phyloP scores from a whole-genome alignment of 2,797 vertebrate species.

The Enteromius unitaeniatus region DNA sequence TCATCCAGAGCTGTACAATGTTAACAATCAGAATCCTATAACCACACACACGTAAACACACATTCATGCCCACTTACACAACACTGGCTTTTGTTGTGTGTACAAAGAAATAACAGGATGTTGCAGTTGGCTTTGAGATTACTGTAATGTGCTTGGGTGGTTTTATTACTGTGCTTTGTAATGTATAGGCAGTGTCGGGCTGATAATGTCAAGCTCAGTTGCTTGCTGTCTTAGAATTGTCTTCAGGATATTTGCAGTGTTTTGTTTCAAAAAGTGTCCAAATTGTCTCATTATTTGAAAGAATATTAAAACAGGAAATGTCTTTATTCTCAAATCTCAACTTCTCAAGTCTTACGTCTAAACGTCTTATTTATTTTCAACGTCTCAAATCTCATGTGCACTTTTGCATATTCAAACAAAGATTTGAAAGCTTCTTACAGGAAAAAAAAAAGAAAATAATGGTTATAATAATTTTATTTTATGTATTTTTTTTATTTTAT shows the following conservation, averaged over 20 bases:
- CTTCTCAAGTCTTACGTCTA: not conserved
- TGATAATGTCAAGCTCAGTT: slow-evolving; percentile 15
- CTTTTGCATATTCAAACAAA: not conserved
- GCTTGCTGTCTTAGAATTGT: not conserved
- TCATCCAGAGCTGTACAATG: slow-evolving; percentile 8
- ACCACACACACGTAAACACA: slow-evolving; percentile 27
- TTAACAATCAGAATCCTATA: slow-evolving; percentile 34
- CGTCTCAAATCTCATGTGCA: not conserved
- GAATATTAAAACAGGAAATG: not conserved
- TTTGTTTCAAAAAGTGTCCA: not conserved
- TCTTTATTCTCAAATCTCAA: not conserved
- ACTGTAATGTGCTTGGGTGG: slow-evolving; percentile 6
- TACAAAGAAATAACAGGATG: slow-evolving; percentile 8
- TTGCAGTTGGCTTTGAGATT: slow-evolving; percentile 4
- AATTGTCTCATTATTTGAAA: not conserved
- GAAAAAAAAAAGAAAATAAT: too few relatives aligned
- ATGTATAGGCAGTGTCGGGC: not conserved
- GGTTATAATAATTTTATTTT: too few relatives aligned
- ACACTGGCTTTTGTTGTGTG: not conserved
- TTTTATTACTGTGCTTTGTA: slow-evolving; percentile 21
- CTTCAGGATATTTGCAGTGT: not conserved
- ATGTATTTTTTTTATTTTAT: too few relatives aligned
- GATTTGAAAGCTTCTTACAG: too few relatives aligned
- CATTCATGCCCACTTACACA: slow-evolving; percentile 5
- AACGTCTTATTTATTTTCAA: not conserved